Evolutionary conservation across 2,888 invertebrate genomes (phyloP), one percentile per base, ranked within the genome.

Genomic region (Resseliella maxima): DNA sequence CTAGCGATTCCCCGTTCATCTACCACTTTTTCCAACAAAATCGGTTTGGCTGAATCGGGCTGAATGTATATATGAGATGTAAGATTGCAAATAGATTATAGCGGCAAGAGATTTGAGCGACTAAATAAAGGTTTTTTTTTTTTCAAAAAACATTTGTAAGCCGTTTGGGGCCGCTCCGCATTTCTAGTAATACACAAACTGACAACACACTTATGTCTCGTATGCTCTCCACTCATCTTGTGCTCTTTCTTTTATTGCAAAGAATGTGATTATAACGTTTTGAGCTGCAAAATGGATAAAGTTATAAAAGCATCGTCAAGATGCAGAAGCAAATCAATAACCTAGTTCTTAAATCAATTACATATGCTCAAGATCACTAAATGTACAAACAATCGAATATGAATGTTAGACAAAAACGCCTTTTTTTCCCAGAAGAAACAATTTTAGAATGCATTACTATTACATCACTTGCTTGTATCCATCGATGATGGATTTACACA

Each of bases 131-230:
- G 35, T 72, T 3, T n/a, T n/a, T n/a, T n/a, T n/a, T n/a, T n/a
- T n/a, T 72, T 72, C 72, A 24, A 59, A 59, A 41, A 72, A 72
- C 72, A 72, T 72, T 72, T 72, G 72, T 72, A 72, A 72, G 72
- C 35, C 72, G 72, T 72, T 72, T 72, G 72, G 72, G 72, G 72
- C 31, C 31, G 31, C 31, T 31, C 31, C 31, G 72, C 72, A 72
- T 72, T 31, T 72, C 72, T 72, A 72, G 15, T 72, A 72, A 72
- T 31, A 72, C 72, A 72, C 72, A 72, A 72, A 31, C 72, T 72
- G 72, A 31, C 72, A 72, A 72, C 72, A 35, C 72, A 72, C 72
- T 72, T 31, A 72, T 35, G 72, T 27, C 2, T 72, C 24, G n/a
- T 24, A 24, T 6, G n/a, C 59, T 59, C 5, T 41, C 41, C 12